Base-by-base conservation (phyloP, 2,888 invertebrate genomes). In the Megalurothrips usitatus region DNA sequence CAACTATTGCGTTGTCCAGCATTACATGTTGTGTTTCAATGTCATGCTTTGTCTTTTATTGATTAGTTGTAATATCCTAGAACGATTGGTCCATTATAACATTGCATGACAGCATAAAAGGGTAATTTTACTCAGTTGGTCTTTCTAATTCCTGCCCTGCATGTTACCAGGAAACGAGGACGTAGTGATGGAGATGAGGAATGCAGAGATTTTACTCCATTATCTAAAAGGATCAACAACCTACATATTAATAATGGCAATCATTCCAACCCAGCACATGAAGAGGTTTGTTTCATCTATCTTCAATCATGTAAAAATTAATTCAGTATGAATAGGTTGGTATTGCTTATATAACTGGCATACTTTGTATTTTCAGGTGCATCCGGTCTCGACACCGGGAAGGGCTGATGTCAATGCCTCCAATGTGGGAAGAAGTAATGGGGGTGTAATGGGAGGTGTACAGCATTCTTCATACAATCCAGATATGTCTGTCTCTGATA, bases 221-320 rank as follows among this genome's bases (percentile, higher is more conserved):
- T 96, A 81, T 96, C 96, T 19, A 96, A 96, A 87, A 90, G 96
- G 85, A 96, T 96, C 85, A 96, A 96, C 87, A 96, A 96, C 88
- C 90, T 96, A 80, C 95, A 96, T 86, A 92, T 95, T 84, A 94
- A 93, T 86, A 91, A 91, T 86, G 79, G 82, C n/a, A 75, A 75
- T 12, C 26, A 91, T 86, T 63, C 82, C 9, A 75, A 75, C 23
- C 26, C 68, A 9, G 4, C 68, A 1, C 68, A 75, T 75, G 68
- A 75, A 26, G 68, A 75, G 68, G 68, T 75, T 26, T 75, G 68
- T 26, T 1, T 11, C 9, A 19, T 14, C n/a, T 12, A 19, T 58
- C 58, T 2, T 58, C 6, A 19, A 6, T 19, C 17, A 6, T 52
- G 52, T 52, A 52, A 17, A 52, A 52, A 17, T 19, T 52, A 12